Conservation (phyloP, 2,113 vertebrate genomes). For the Craseonycteris thonglongyai region DNA sequence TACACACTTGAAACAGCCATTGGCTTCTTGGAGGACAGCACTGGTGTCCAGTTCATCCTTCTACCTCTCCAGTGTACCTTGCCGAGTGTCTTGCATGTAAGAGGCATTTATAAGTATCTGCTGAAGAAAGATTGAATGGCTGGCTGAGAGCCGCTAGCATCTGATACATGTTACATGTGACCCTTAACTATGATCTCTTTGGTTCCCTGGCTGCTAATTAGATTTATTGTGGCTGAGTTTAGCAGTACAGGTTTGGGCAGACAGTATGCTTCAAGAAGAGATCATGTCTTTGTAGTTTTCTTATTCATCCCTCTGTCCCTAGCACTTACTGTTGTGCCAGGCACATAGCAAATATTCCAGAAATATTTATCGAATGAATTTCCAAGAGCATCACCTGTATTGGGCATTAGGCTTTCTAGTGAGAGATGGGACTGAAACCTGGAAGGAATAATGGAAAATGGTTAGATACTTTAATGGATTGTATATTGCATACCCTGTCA, state of each 20-base stretch:
- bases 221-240: background rate
- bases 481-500: background rate
- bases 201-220: background rate
- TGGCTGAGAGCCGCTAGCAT: background rate
- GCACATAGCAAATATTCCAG: background rate
- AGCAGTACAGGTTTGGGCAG: background rate
- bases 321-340: background rate
- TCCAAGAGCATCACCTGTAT: background rate
- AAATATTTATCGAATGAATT: background rate
- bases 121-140: background rate
- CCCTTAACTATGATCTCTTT: background rate
- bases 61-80: background rate
- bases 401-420: constrained; percentile 7
- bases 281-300: background rate
- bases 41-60: background rate
- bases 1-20: background rate
- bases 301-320: background rate
- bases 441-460: constrained; percentile 7
- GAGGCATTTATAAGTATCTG: background rate
- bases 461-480: constrained; percentile 1
- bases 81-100: background rate
- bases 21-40: background rate
- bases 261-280: background rate
- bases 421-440: constrained; percentile 7
- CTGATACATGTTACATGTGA: background rate